Percentiles rank a stretch among this genome's conserved stretches.
These are phyloP conservation scores for Mantis religiosa DNA, from an alignment of 2,888 invertebrate species.

Conservation along the genomic window DNA sequence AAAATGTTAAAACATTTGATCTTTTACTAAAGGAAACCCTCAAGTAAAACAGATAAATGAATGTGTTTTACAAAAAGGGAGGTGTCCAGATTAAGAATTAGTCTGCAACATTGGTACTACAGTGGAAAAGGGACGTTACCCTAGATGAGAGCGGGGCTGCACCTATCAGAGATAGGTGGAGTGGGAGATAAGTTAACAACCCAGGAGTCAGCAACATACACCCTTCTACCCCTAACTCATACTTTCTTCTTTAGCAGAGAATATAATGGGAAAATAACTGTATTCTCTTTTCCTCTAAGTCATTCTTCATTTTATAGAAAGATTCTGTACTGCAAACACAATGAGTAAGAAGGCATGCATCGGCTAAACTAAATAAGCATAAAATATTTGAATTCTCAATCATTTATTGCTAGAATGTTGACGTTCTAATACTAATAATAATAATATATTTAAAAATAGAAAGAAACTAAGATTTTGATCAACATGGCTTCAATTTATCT, in stretches of 20 bases:
- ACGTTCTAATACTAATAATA: neutral
- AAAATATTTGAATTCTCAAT: neutral
- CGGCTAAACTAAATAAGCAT: neutral
- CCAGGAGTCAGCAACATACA: conserved; percentile 5
- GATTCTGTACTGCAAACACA: neutral
- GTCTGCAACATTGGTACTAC: neutral
- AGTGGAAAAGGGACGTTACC: neutral
- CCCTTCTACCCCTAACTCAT: neutral
- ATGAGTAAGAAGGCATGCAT: neutral
- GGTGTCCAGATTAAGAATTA: neutral
- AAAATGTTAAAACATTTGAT: neutral
- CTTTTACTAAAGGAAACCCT: neutral
- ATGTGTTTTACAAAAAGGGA: neutral
- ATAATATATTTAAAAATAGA: neutral
- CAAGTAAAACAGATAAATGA: neutral
- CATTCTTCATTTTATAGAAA: neutral
- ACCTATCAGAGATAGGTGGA: neutral
- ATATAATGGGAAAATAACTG: neutral
- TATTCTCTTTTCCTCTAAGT: neutral
- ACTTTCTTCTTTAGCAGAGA: neutral
- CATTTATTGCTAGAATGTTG: neutral
- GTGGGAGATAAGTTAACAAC: neutral
- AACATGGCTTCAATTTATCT: neutral
- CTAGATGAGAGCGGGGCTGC: neutral
- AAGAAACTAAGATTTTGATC: neutral